These are phyloP conservation scores for Empidonax traillii DNA, from an alignment of 2,113 vertebrate species.

Conservation along the genomic window DNA sequence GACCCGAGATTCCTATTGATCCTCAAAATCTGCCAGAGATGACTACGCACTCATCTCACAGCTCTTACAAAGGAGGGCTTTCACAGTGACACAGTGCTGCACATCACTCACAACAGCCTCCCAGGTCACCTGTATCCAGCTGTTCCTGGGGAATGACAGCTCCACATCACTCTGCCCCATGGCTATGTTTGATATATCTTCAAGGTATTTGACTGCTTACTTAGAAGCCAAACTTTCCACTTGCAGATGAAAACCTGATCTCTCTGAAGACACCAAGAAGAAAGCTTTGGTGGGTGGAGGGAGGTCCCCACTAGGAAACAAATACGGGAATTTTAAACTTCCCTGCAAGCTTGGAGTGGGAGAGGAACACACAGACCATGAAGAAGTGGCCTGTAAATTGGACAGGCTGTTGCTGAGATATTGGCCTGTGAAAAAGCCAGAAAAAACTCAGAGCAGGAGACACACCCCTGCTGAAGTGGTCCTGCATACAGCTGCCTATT, in stretches of 20 bases:
- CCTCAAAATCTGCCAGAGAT: background rate
- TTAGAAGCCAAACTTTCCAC: background rate
- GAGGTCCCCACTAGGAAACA: background rate
- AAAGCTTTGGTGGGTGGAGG: background rate
- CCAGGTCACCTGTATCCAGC: background rate
- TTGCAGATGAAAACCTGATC: background rate
- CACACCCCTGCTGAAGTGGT: background rate
- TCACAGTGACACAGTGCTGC: background rate
- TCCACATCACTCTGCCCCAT: background rate
- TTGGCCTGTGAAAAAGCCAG: background rate
- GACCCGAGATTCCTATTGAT: background rate
- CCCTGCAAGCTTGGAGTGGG: background rate
- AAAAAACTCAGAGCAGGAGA: background rate
- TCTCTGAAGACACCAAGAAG: background rate
- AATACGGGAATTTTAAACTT: background rate
- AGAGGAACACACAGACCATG: background rate
- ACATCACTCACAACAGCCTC: background rate
- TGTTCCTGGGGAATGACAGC: background rate
- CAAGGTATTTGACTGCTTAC: background rate
- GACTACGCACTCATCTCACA: background rate
- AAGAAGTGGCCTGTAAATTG: background rate
- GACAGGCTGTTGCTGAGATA: background rate
- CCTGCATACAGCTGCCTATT: background rate
- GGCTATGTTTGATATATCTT: background rate
- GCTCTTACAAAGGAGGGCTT: background rate